These are phyloP conservation scores for Diuraphis noxia DNA, from an alignment of 1,140 invertebrate genomes.

Conservation along the genomic window DNA sequence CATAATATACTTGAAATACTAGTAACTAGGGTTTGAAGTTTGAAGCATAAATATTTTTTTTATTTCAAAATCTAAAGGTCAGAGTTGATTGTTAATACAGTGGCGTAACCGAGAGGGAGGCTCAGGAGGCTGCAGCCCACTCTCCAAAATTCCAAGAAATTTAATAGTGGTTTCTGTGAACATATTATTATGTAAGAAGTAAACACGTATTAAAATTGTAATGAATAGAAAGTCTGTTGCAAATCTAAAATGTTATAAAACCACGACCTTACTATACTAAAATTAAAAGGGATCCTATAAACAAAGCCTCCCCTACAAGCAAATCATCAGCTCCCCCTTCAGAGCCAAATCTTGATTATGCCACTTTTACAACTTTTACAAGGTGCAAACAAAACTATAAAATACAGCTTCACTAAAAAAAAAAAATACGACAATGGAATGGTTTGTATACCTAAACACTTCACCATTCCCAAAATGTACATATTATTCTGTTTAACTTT, in stretches of 20 bases:
- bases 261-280: not conserved
- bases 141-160: not conserved
- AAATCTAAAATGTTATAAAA: not conserved
- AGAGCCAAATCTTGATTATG: not conserved
- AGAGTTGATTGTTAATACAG: not conserved
- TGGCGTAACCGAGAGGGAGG: not conserved
- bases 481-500: slow-evolving; percentile 5
- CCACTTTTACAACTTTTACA: not conserved
- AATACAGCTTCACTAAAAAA: not conserved
- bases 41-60: not conserved
- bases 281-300: not conserved
- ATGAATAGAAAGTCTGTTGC: not conserved
- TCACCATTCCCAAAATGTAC: slow-evolving; percentile 5
- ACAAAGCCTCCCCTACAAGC: not conserved
- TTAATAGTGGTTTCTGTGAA: not conserved
- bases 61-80: not conserved
- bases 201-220: not conserved
- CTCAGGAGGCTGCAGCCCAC: not conserved
- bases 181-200: not conserved
- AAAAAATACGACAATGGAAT: not conserved
- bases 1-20: not conserved
- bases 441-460: not conserved
- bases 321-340: not conserved
- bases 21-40: not conserved
- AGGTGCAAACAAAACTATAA: slow-evolving; percentile 30